Base-by-base conservation (phyloP, 2,888 invertebrate genomes). In the Lagria hirta region DNA sequence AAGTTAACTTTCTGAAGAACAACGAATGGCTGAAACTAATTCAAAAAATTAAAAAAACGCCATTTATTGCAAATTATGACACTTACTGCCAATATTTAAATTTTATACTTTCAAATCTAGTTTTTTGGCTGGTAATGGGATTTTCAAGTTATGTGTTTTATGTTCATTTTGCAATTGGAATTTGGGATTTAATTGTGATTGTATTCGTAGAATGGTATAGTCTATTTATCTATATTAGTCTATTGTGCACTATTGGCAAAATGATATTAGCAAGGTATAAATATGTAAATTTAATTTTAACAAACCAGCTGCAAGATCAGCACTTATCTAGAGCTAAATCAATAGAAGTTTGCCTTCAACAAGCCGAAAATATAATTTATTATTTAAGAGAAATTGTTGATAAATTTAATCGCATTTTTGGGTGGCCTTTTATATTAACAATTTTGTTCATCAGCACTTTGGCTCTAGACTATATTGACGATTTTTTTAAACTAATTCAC, bases 331-430 rank as follows among this genome's bases (percentile, higher is more conserved):
- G n/a, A n/a, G n/a, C n/a, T n/a, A n/a, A n/a, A n/a, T 1, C 4
- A 12, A 11, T 8, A 6, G 13, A 4, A 28, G 3, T 10, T 5
- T 6, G 16, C 17, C 11, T 24, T 15, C 8, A 23, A n/a, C n/a
- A 21, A 16, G 14, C 7, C 2, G 34, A 34, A 11, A 11, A 6
- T 8, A 15, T 23, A 10, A 7, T 23, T 4, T 34, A n/a, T 12
- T 16, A 10, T 12, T 8, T 34, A 2, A 14, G 24, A 13, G 34
- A 34, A 11, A 12, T 8, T 10, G 24, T 34, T 10, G 24, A 23
- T 16, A 14, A 5, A n/a, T 34, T 34, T 13, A 34, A 34, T 11
- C 11, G 24, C 2, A 8, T 34, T 23, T 34, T 34, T 10, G 34
- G 34, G 4, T 34, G 34, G 34, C 34, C 34, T 8, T 10, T 34